phyloP scores from a whole-genome alignment of 2,797 vertebrate species.

The Schizothorax lantsangensis region DNA sequence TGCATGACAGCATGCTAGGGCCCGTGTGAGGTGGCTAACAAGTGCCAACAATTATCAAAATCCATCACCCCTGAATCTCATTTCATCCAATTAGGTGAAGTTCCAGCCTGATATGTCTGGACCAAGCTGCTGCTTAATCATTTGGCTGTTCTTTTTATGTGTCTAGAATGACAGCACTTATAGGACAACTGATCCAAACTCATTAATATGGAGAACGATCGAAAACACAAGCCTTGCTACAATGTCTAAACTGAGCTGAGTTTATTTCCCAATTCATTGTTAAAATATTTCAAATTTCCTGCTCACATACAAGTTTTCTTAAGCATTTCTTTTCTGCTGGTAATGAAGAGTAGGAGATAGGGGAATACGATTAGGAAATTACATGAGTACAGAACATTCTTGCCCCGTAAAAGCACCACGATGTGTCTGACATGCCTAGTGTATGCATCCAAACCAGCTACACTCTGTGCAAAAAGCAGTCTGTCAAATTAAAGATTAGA shows the following conservation, averaged over 20 bases:
- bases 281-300: background rate
- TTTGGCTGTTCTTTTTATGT: slow-evolving; percentile 38
- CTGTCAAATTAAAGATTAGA: background rate
- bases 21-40: slow-evolving; percentile 59
- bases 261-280: background rate
- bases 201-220: slow-evolving; percentile 36
- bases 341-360: background rate
- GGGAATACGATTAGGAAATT: background rate
- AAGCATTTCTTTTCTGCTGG: background rate
- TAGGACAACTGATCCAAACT: slow-evolving; percentile 12
- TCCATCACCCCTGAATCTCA: slow-evolving; percentile 74
- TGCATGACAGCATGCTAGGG: slow-evolving; percentile 41
- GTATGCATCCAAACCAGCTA: background rate
- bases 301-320: background rate
- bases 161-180: slow-evolving; percentile 26
- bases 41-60: slow-evolving; percentile 68
- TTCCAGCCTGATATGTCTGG: slow-evolving; percentile 67
- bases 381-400: background rate
- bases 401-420: background rate
- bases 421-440: background rate
- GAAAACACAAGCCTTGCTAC: background rate
- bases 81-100: slow-evolving; percentile 71
- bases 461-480: background rate
- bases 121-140: slow-evolving; percentile 62
- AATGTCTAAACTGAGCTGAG: background rate